These are phyloP conservation scores for Meloidogyne chitwoodi DNA, from an alignment of 1,140 invertebrate genomes.

Conservation along the genomic window DNA sequence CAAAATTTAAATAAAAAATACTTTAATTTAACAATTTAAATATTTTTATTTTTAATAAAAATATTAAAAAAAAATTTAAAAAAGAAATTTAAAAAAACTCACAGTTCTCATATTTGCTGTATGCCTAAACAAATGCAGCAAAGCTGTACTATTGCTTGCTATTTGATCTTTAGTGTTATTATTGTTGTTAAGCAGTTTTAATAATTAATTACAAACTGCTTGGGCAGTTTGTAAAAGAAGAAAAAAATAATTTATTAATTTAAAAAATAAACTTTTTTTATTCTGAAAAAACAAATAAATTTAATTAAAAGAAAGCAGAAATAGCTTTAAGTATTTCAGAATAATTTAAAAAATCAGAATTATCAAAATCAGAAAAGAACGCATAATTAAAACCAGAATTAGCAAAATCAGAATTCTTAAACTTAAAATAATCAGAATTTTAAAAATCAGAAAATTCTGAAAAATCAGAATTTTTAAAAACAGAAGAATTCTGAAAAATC, in stretches of 20 bases:
- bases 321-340: too few relatives aligned
- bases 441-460: too few relatives aligned
- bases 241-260: background rate
- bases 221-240: background rate
- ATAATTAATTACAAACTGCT: background rate
- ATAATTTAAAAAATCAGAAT: background rate
- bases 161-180: background rate
- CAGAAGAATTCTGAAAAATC: too few relatives aligned
- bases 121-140: background rate
- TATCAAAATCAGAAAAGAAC: background rate
- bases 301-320: too few relatives aligned
- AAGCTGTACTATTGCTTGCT: background rate
- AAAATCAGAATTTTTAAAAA: background rate
- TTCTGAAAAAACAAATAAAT: background rate
- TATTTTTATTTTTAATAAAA: too few relatives aligned
- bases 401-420: background rate
- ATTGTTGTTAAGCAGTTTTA: background rate
- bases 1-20: too few relatives aligned
- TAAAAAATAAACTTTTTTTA: background rate
- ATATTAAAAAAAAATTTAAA: too few relatives aligned
- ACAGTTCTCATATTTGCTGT: background rate
- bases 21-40: too few relatives aligned
- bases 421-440: background rate
- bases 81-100: too few relatives aligned
- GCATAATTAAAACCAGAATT: too few relatives aligned